phyloP scores from a whole-genome alignment of 2,113 vertebrate genomes.

The Gymnorhina tibicen region DNA sequence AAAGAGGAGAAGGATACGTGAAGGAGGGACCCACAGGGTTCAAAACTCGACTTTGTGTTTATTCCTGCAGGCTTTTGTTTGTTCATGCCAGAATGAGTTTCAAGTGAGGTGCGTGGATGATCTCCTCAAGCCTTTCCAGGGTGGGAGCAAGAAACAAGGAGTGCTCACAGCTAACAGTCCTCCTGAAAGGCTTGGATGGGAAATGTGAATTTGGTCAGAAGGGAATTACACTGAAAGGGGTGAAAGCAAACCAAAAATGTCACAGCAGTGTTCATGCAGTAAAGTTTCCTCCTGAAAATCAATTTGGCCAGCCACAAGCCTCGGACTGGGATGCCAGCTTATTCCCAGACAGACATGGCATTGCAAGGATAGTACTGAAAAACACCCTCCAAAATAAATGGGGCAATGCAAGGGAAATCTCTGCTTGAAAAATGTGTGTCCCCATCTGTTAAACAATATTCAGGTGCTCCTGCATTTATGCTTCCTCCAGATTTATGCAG shows the following conservation, averaged over 20 bases:
- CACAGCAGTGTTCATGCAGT: background rate
- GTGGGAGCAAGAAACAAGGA: fast-evolving
- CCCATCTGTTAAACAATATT: constrained; percentile 46
- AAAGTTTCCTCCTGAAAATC: background rate
- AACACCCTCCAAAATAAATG: constrained; percentile 15
- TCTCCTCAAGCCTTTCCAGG: background rate
- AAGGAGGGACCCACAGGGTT: background rate
- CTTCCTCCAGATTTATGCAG: constrained; percentile 54
- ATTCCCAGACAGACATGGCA: background rate
- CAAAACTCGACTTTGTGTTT: background rate
- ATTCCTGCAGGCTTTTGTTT: background rate
- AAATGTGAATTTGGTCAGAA: background rate
- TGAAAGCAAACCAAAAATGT: background rate
- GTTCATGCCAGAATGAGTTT: background rate
- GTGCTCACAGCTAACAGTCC: background rate
- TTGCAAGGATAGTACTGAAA: background rate
- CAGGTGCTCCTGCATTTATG: constrained; percentile 38
- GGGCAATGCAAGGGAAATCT: background rate
- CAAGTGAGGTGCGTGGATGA: background rate
- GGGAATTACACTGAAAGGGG: background rate
- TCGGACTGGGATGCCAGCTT: background rate
- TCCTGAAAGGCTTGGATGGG: background rate
- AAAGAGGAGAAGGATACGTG: background rate
- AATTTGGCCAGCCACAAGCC: background rate
- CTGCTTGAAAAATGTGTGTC: constrained; percentile 6